Evolutionary conservation across 2,888 invertebrate species (phyloP).

Genomic region (Xestia rhomboidea): DNA sequence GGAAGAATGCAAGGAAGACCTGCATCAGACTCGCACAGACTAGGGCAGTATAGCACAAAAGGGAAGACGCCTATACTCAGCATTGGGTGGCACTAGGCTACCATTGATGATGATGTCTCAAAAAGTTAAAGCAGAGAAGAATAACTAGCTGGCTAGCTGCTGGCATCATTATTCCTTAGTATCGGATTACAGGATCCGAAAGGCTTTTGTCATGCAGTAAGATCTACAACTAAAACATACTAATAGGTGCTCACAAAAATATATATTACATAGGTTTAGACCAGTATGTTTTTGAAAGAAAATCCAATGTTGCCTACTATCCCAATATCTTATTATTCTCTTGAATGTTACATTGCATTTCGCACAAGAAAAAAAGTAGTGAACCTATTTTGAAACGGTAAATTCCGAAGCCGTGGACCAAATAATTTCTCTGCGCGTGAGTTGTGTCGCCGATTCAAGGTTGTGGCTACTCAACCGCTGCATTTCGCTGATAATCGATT

Average conservation of each 20-base stretch:
- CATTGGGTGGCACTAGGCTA: background rate
- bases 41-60: background rate
- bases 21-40: background rate
- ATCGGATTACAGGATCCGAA: background rate
- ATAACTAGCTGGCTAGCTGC: background rate
- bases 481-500: slow-evolving; percentile 57
- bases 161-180: background rate
- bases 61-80: rapidly evolving
- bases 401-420: slow-evolving; percentile 41
- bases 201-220: background rate
- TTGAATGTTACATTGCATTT: background rate
- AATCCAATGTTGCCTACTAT: background rate
- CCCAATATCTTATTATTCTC: background rate
- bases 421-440: slow-evolving; percentile 61
- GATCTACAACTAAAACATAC: background rate
- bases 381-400: slow-evolving; percentile 38
- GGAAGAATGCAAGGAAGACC: background rate
- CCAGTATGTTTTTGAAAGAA: background rate
- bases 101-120: background rate
- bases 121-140: too few relatives aligned
- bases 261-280: background rate
- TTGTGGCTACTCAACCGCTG: slow-evolving; percentile 67
- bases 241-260: background rate
- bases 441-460: slow-evolving; percentile 70
- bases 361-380: slow-evolving; percentile 11